Evolutionary conservation across 92 coral and sea anemone species (phyloP), one percentile per base, ranked within the genome.

Genomic region (Epizoanthus ramosus): DNA sequence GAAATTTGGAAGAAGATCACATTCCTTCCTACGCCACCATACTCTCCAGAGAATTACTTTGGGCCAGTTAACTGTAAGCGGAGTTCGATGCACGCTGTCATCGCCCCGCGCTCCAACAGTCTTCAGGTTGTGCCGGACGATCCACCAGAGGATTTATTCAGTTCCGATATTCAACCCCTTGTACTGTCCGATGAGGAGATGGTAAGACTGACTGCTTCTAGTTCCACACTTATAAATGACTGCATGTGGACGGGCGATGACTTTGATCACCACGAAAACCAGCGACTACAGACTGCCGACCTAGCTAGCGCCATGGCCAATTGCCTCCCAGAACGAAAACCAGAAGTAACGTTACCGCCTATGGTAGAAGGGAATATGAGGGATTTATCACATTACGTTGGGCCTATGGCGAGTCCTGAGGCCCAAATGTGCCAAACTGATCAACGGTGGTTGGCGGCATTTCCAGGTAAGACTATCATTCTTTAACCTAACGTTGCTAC

Each of bases 41-140:
- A 93, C 81, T 94, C 98, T 6, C 99, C 99, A 0, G 98, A 97
- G 64, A 93, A 89, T 41, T 85, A 85, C 89, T 90, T 79, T 59
- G 88, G 90, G 47, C 84, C 86, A 65, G 74, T 72, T 43, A 79
- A 56, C 75, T 88, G 76, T 84, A 92, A 83, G 80, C 81, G 90
- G 63, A 88, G 84, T 74, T 69, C 67, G 53, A 56, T 74, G 71
- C 90, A 65, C 33, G 83, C 85, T 15, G 79, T 56, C 68, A 39
- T 82, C 33, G 88, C 88, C 9, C 80, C 76, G n/a, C 87, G 88
- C 28, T 81, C 83, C 72, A 90, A 84, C 76, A 92, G 89, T 28
- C 89, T 94, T 23, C 99, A 97, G 92, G 99, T 97, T 3, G 99
- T 97, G 5, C 99, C 99, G 0, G 98, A 97, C 22, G 94, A 90